Evolutionary conservation across 2,888 invertebrate species (phyloP), one percentile per base, ranked within the genome.

Genomic region (Dugesia japonica): DNA sequence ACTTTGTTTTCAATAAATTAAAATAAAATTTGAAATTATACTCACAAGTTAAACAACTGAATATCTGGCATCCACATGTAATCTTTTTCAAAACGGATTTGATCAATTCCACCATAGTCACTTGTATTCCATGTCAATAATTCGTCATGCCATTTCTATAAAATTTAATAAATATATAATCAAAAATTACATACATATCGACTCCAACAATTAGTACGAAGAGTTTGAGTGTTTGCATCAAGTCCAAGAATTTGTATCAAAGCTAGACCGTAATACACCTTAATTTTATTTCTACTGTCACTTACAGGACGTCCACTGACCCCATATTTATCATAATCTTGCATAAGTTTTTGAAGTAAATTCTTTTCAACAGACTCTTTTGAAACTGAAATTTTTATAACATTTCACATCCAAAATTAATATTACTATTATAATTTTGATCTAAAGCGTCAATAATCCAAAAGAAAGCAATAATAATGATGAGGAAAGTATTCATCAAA

Each of bases 11-110:
- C n/a, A n/a, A n/a, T n/a, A n/a, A n/a, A n/a, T n/a, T n/a, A n/a
- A n/a, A n/a, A n/a, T n/a, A n/a, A n/a, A n/a, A n/a, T 13, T 38
- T 38, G 17, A 26, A 71, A 26, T n/a, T 23, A n/a, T n/a, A 74
- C 73, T 76, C 33, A 74, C 74, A 74, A 74, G n/a, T 74, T 74
- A 74, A 74, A 74, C 13, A 74, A 27, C 23, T 23, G n/a, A 23
- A 74, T 42, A 38, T 74, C 74, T 31, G 74, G 74, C 15, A 38
- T 42, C 74, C 74, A 74, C 20, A 74, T 20, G 17, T 74, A 17
- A 7, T 74, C 26, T 9, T 20, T 31, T 38, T 23, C n/a, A 4
- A 74, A 23, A 23, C 74, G 74, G 13, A 74, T 31, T 74, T 74
- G 74, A n/a, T 31, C 23, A 74, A 74, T 74, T 9, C 38, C 38